phyloP scores from a whole-genome alignment of 2,113 vertebrate genomes.

The Pyrgilauda ruficollis region DNA sequence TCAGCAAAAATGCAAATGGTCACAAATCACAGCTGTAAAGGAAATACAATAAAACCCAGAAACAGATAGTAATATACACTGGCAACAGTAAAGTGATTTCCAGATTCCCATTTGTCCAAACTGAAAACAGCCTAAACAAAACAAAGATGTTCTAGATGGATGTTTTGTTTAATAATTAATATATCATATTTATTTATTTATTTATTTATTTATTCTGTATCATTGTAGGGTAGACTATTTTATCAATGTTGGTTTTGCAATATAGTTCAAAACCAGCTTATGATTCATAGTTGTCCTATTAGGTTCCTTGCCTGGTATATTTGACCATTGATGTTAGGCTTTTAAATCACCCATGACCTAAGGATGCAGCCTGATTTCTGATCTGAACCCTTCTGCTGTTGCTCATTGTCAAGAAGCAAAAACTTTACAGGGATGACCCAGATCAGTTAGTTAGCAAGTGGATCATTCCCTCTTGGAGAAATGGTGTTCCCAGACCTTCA shows the following conservation, averaged over 20 bases:
- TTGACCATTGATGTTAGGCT: too few species aligned
- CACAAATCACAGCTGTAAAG: not conserved
- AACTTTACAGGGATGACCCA: not conserved
- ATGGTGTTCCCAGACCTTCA: not conserved
- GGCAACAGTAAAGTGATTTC: not conserved
- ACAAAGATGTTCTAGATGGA: not conserved
- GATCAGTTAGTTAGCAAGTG: not conserved
- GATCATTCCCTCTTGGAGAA: not conserved
- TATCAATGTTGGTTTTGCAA: not conserved
- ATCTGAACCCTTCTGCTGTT: not conserved
- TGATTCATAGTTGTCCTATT: too few species aligned
- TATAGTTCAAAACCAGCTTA: too few species aligned
- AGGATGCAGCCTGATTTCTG: not conserved
- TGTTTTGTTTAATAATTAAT: not conserved
- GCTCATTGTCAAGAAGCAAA: not conserved
- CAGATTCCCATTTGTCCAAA: not conserved
- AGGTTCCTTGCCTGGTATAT: too few species aligned
- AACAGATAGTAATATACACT: not conserved
- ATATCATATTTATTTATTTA: not conserved
- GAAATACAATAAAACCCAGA: not conserved
- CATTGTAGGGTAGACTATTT: not conserved
- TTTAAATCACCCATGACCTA: too few species aligned
- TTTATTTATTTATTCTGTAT: not conserved
- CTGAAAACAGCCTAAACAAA: not conserved
- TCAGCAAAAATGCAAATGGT: conserved; percentile 45